Conservation (phyloP, 1,140 invertebrate species). For the Archivesica marissinica region DNA sequence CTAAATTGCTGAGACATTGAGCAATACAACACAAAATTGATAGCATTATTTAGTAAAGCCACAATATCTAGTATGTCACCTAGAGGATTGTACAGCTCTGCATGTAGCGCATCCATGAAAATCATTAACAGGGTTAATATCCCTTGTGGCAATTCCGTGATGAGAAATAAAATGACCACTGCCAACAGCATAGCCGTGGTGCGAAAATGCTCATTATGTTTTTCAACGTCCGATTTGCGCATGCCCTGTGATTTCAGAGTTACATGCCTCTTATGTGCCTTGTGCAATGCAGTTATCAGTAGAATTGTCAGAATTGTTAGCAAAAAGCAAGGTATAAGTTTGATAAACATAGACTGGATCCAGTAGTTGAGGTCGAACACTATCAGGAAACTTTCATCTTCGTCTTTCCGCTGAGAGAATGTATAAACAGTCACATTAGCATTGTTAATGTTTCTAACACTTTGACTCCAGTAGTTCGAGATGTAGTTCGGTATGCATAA, state of each 20-base stretch:
- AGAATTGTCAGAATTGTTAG: slow-evolving; percentile 84
- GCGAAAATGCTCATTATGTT: slow-evolving; percentile 88
- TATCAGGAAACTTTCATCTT: slow-evolving; percentile 16
- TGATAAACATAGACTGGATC: slow-evolving; percentile 80
- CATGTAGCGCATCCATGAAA: slow-evolving; percentile 69
- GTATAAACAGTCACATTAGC: slow-evolving; percentile 36
- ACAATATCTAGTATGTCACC: slow-evolving; percentile 96
- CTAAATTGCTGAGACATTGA: slow-evolving; percentile 87
- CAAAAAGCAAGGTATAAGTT: slow-evolving; percentile 84
- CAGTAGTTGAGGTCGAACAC: slow-evolving; percentile 78
- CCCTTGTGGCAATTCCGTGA: slow-evolving; percentile 92
- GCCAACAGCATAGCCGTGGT: slow-evolving; percentile 96
- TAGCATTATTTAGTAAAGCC: slow-evolving; percentile 94
- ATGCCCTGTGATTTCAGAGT: slow-evolving; percentile 78
- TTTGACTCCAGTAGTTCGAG: slow-evolving; percentile 61
- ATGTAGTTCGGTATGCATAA: slow-evolving; percentile 92
- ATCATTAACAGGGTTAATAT: slow-evolving; percentile 79
- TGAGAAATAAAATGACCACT: slow-evolving; percentile 92
- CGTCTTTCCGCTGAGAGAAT: slow-evolving; percentile 23
- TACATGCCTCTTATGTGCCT: slow-evolving; percentile 82
- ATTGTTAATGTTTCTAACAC: background rate
- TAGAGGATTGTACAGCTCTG: slow-evolving; percentile 85
- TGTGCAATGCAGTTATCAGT: slow-evolving; percentile 84
- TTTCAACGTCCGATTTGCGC: slow-evolving; percentile 79
- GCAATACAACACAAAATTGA: slow-evolving; percentile 97